These are phyloP conservation scores for Colius striatus DNA, from an alignment of 2,113 vertebrate species.

Conservation along the genomic window DNA sequence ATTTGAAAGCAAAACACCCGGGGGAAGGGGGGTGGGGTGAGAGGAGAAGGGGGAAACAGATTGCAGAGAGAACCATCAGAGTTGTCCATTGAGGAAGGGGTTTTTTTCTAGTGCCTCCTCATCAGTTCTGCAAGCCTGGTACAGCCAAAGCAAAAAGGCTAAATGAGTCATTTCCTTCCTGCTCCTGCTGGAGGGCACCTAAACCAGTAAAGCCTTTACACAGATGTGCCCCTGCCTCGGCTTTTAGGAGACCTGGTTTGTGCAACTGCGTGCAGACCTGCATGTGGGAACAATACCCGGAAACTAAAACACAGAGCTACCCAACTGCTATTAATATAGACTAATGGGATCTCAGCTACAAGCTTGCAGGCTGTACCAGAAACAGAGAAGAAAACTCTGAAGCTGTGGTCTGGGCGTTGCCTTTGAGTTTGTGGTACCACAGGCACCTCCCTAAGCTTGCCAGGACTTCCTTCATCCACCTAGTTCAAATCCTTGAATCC, in stretches of 20 bases:
- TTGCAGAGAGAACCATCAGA: background rate
- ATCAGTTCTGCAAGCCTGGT: background rate
- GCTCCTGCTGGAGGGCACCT: conserved; percentile 1
- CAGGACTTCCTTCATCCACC: background rate
- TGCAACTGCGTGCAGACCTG: background rate
- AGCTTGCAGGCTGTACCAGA: background rate
- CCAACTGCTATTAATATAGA: background rate
- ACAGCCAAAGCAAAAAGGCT: conserved; percentile 3
- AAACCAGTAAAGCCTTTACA: background rate
- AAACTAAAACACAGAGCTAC: background rate
- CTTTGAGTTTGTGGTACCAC: background rate
- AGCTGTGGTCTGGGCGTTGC: background rate
- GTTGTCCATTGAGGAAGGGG: background rate
- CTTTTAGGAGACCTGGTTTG: background rate
- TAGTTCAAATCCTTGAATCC: background rate
- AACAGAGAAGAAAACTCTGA: background rate
- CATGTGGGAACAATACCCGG: conserved; percentile 37
- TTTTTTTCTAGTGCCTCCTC: conserved; percentile 29
- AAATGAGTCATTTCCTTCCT: conserved; percentile 68
- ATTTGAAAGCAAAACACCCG: background rate
- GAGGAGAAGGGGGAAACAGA: background rate
- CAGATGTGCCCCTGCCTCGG: rapidly evolving
- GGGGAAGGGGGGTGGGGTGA: too few species aligned
- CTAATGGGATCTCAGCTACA: background rate
- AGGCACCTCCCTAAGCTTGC: background rate